Conservation (phyloP, 2,797 vertebrate genomes). For the Rhadinocentrus ornatus region DNA sequence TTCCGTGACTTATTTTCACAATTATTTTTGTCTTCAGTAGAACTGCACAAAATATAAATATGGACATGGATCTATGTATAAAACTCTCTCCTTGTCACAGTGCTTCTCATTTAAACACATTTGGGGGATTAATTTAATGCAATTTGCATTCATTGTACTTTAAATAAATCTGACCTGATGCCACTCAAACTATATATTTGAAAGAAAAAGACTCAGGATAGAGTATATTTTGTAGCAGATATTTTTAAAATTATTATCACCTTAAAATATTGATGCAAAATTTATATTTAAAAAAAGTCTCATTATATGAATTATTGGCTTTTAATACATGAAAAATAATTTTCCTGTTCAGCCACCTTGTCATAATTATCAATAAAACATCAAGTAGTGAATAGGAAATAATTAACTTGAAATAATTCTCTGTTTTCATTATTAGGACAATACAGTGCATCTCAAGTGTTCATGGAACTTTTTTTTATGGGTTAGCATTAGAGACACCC, state of each 20-base stretch:
- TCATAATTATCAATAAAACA: slow-evolving; percentile 42
- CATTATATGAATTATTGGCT: slow-evolving; percentile 31
- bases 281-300: slow-evolving; percentile 27
- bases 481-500: slow-evolving; percentile 56
- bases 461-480: slow-evolving; percentile 36
- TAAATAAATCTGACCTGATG: background rate
- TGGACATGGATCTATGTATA: slow-evolving; percentile 17
- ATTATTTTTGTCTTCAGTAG: background rate
- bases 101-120: slow-evolving; percentile 46
- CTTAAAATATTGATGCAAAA: background rate
- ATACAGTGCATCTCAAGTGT: slow-evolving; percentile 27
- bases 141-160: no score
- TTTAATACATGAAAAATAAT: slow-evolving; percentile 28
- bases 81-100: slow-evolving; percentile 23
- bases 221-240: slow-evolving; percentile 24
- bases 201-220: slow-evolving; percentile 4
- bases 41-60: background rate
- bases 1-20: background rate
- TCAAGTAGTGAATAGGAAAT: slow-evolving; percentile 29
- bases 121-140: slow-evolving; percentile 7
- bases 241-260: slow-evolving; percentile 1
- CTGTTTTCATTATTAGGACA: slow-evolving; percentile 41
- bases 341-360: slow-evolving; percentile 25
- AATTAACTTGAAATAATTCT: slow-evolving; percentile 36
- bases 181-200: slow-evolving; percentile 13